Conservation (phyloP, 2,888 invertebrate species). For the Lumbricus terrestris region DNA sequence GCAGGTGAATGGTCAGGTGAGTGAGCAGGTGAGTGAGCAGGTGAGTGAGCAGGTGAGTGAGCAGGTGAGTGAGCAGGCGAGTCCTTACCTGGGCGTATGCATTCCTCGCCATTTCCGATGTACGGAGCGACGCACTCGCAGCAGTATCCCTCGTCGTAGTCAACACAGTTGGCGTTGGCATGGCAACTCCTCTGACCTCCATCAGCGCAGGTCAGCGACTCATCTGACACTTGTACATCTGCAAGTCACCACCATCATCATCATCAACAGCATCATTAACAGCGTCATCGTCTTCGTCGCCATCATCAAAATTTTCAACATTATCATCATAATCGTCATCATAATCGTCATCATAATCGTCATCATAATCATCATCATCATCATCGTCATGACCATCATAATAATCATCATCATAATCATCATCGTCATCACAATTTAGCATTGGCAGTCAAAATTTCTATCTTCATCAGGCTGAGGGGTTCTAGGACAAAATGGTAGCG, state of each 20-base stretch:
- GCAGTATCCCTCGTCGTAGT: conserved; percentile 79
- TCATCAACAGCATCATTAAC: neutral
- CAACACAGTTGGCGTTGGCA: conserved; percentile 76
- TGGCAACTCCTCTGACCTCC: conserved; percentile 66
- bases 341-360: neutral
- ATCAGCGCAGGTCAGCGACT: conserved; percentile 24
- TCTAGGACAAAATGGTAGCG: too few relatives aligned
- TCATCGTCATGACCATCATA: too few relatives aligned
- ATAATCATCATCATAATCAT: too few relatives aligned
- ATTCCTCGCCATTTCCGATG: conserved; percentile 89
- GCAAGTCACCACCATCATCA: neutral
- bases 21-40: neutral
- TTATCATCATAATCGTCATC: neutral
- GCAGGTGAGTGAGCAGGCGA: neutral
- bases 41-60: neutral
- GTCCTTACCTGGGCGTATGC: conserved; percentile 72
- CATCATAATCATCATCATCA: neutral
- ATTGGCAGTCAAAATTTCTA: too few relatives aligned
- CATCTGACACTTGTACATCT: neutral
- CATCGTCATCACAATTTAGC: too few relatives aligned
- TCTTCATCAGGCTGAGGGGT: too few relatives aligned
- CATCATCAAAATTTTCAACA: neutral
- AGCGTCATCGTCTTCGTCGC: neutral
- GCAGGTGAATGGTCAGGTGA: neutral
- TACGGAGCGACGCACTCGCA: conserved; percentile 78